Conservation (phyloP, 2,888 invertebrate species). For the Syrista parreyssii region DNA sequence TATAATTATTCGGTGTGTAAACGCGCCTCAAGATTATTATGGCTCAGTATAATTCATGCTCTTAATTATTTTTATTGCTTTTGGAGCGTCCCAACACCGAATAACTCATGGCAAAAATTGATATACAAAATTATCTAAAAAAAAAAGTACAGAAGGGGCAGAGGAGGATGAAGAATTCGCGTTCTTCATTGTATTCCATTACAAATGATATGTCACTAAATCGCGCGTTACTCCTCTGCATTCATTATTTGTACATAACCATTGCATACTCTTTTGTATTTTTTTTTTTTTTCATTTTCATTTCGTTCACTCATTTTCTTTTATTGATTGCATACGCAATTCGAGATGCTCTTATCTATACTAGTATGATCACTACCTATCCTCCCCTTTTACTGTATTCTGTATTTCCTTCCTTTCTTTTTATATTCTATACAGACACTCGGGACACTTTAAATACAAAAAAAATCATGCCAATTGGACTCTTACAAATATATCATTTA, state of each 20-base stretch:
- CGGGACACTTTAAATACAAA: neutral
- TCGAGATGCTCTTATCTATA: constrained; percentile 33
- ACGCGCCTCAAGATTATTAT: neutral
- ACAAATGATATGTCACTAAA: constrained; percentile 7
- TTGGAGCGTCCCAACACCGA: neutral
- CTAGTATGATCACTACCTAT: constrained; percentile 1
- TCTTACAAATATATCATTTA: neutral
- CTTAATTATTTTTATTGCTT: constrained; percentile 12
- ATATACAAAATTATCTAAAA: neutral
- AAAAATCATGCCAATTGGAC: neutral
- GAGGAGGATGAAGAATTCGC: neutral
- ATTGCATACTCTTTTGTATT: constrained; percentile 9
- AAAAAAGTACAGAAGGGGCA: neutral
- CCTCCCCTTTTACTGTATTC: neutral
- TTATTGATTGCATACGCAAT: constrained; percentile 61
- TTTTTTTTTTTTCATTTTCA: constrained; percentile 27
- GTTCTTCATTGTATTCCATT: constrained; percentile 43
- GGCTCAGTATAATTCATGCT: neutral
- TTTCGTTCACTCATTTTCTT: constrained; percentile 9
- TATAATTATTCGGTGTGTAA: neutral
- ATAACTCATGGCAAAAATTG: neutral
- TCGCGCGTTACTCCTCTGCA: constrained; percentile 14
- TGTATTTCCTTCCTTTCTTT: neutral
- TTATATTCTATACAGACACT: neutral
- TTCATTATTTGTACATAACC: constrained; percentile 24